phyloP scores from a whole-genome alignment of 2,113 vertebrate genomes.

The Albula goreensis region DNA sequence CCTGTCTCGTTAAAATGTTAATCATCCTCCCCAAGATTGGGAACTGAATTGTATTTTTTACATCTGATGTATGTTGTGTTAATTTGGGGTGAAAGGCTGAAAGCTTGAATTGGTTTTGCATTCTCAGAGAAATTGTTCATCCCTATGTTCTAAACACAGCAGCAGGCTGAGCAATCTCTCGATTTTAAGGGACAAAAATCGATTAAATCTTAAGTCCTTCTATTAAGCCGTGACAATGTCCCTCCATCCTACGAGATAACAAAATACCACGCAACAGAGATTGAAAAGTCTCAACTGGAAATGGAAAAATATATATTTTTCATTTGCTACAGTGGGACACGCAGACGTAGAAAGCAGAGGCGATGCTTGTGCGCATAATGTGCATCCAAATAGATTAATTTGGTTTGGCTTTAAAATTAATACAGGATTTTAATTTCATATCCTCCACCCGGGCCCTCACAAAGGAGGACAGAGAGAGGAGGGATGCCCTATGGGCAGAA shows the following conservation, averaged over 20 bases:
- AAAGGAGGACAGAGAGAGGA: not conserved
- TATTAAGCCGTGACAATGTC: not conserved
- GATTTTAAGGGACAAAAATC: not conserved
- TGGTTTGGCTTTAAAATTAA: not conserved
- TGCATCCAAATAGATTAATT: not conserved
- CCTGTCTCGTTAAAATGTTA: slow-evolving; percentile 40
- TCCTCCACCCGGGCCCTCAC: not conserved
- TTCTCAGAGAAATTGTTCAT: not conserved
- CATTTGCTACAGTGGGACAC: not conserved
- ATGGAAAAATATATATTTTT: not conserved
- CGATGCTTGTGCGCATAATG: not conserved
- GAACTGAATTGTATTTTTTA: slow-evolving; percentile 33
- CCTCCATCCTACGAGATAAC: not conserved
- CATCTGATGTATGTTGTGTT: not conserved
- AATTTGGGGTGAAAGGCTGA: not conserved
- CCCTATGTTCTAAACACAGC: not conserved
- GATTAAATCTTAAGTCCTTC: not conserved
- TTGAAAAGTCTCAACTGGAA: not conserved
- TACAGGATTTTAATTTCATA: not conserved
- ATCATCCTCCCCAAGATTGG: slow-evolving; percentile 40
- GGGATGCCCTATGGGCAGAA: not conserved
- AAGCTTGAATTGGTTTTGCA: not conserved
- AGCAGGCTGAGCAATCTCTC: not conserved
- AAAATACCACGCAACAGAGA: not conserved
- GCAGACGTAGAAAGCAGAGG: not conserved